Base-by-base conservation (phyloP, 2,797 vertebrate species). In the Neopelma chrysocephalum region DNA sequence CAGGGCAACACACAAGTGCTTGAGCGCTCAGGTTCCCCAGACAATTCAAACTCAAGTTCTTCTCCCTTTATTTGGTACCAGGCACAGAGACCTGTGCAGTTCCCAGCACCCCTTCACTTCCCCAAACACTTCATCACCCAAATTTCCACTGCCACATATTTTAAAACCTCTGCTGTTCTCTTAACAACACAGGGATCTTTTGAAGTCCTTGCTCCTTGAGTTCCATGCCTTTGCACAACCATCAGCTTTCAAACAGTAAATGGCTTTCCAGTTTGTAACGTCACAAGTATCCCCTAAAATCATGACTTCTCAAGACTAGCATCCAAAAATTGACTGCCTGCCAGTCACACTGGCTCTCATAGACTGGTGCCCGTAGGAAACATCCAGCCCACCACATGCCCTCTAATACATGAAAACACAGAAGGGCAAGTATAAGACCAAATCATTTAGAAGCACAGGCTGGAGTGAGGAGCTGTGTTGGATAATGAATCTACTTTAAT, bases 161-260 rank as follows among this genome's bases (percentile, higher is more conserved):
- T 80, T 47, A 45, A 86, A 42, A 25, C 31, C 17, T 53, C 70
- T 78, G 21, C 15, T 40, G 20, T 57, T 66, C 57, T 45, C 78
- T 54, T 21, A 36, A 42, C 3, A 3, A 53, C 31, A 56, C 10
- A 42, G 12, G 2, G 31, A 29, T 15, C 80, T 79, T 80, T 34
- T 26, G 54, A 64, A 77, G 42, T 12, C 40, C 45, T 73, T 38
- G 21, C 27, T 87, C n/a, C 56, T 29, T 15, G 10, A 36, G 16
- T 70, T 61, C 56, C 7, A 0, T 11, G 40, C 53, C 51, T 66
- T 36, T 12, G 47, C 56, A 65, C 0, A 0, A 80, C 11, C 27
- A 61, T 57, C 38, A 69, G 16, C 32, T 83, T 76, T 60, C 77
- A 72, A 91, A 53, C 20, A 32, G 61, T 14, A 14, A 8, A 21